phyloP scores from a whole-genome alignment of 2,797 vertebrate species.

The Eurystomus glaucurus region DNA sequence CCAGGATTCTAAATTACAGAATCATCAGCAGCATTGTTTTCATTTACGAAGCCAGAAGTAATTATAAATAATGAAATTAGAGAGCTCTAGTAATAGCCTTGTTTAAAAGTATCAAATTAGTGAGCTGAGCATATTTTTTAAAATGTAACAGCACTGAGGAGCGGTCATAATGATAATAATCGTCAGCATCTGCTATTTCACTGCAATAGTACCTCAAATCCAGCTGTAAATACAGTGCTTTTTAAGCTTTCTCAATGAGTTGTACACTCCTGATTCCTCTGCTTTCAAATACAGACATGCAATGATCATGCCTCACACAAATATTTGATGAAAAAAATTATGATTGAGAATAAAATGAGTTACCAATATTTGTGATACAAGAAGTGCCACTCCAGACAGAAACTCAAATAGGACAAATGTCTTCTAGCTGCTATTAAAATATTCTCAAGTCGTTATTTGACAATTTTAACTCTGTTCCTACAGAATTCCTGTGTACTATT shows the following conservation, averaged over 20 bases:
- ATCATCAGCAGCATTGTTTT: conserved; percentile 22
- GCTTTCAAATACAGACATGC: background rate
- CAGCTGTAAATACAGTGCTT: background rate
- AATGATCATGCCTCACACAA: background rate
- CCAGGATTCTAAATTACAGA: conserved; percentile 11
- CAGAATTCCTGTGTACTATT: background rate
- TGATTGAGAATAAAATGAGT: background rate
- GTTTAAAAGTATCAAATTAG: conserved; percentile 39
- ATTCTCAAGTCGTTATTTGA: background rate
- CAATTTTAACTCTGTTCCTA: background rate
- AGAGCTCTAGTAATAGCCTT: background rate
- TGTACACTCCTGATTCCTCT: background rate
- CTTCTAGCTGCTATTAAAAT: background rate
- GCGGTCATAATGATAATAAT: background rate
- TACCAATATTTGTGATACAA: background rate
- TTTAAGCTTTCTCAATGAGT: background rate
- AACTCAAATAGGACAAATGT: background rate
- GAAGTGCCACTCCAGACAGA: background rate
- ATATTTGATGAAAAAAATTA: background rate
- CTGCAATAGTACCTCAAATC: background rate
- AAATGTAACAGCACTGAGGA: conserved; percentile 11
- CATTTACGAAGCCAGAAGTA: conserved; percentile 36
- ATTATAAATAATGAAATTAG: conserved; percentile 46
- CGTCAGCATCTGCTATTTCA: conserved; percentile 32
- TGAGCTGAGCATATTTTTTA: background rate